Evolutionary conservation across 2,797 vertebrate genomes (phyloP), one percentile per base, ranked within the genome.

Genomic region (Poeciliopsis infans): DNA sequence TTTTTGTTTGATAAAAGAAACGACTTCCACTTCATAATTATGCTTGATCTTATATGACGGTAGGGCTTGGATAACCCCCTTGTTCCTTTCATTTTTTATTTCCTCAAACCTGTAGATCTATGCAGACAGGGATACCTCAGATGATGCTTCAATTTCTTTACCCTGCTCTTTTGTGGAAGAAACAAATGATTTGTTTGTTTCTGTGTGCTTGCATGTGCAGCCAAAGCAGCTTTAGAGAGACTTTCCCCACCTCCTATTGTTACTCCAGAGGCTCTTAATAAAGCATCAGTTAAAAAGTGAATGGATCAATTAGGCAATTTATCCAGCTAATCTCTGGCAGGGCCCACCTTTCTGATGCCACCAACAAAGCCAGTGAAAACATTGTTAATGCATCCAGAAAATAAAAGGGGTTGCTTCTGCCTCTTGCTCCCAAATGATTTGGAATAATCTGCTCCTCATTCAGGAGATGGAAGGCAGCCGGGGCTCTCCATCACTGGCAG

Each of bases 261-360:
- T 81, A 83, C 84, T 87, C 83, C 86, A 86, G 74, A 89, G 78
- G 91, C 85, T 91, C 91, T 93, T 94, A 92, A 94, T 95, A 92
- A 95, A 93, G 89, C 86, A 85, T 92, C 92, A 92, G 90, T 95
- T 94, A 91, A 95, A 95, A 94, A 91, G 92, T 89, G 92, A 95
- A 95, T 93, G 91, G 94, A 95, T 96, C 95, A 96, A 95, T 96
- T 96, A 96, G 92, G 86, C 90, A 93, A 94, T 95, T 95, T 95
- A 92, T 94, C 87, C 83, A 75, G 86, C 92, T 94, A 92, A 94
- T 94, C 91, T 89, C 87, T 94, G 94, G 93, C 93, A 91, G 83
- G 75, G 82, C 82, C 84, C 81, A 85, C 84, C 83, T 92, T 92
- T 91, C 84, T 88, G 89, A 95, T 88, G 87, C 83, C 79, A 91